These are phyloP conservation scores for Drosophila melanogaster DNA, from an alignment of 1,140 invertebrate genomes.

Conservation along the genomic window Release_6_plus_ISO1_MT NT_033777.3:20743001-20743500, in stretches of 20 bases:
- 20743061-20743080: conserved; percentile 24
- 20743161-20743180: conserved; percentile 51
- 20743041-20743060: conserved; percentile 47
- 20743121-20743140: conserved; percentile 13
- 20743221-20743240: conserved; percentile 50
- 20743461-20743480: conserved; percentile 58
- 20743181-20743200: conserved; percentile 33
- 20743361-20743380: conserved; percentile 24
- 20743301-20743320: conserved; percentile 53
- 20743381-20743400: conserved; percentile 58
- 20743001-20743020: conserved; percentile 35
- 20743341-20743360: conserved; percentile 54
- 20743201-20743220: conserved; percentile 69
- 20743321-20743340: conserved; percentile 65
- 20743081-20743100: conserved; percentile 44
- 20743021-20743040: conserved; percentile 44
- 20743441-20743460: conserved; percentile 66
- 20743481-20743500: conserved; percentile 59
- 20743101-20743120: conserved; percentile 62
- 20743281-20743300: conserved; percentile 66
- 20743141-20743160: conserved; percentile 54
- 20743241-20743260: conserved; percentile 55
- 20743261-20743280: conserved; percentile 56
- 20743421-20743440: conserved; percentile 44
- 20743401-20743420: conserved; percentile 65